Evolutionary conservation across 2,888 invertebrate species (phyloP).

Genomic region (Cataglyphis albicans): DNA sequence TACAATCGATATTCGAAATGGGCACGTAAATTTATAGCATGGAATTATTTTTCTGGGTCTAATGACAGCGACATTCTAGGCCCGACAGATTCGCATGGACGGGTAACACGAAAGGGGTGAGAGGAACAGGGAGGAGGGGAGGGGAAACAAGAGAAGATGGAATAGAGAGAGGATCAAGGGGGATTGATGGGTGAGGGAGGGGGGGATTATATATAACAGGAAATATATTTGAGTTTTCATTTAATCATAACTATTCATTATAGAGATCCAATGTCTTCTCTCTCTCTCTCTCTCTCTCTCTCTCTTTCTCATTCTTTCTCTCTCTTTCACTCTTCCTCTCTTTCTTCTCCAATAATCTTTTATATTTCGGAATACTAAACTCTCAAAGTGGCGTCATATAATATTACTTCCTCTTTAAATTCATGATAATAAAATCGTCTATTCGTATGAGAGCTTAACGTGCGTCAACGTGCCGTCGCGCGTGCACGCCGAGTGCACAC

Average conservation of each 20-base stretch:
- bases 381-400: conserved; percentile 82
- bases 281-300: conserved; percentile 58
- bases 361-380: conserved; percentile 80
- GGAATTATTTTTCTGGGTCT: conserved; percentile 68
- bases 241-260: conserved; percentile 81
- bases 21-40: conserved; percentile 70
- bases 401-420: conserved; percentile 80
- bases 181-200: conserved; percentile 46
- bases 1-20: conserved; percentile 75
- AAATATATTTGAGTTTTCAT: conserved; percentile 83
- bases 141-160: conserved; percentile 46
- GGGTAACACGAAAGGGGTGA: conserved; percentile 66
- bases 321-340: conserved; percentile 48
- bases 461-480: conserved; percentile 78
- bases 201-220: conserved; percentile 78
- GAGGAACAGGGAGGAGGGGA: conserved; percentile 32
- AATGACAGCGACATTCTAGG: conserved; percentile 74
- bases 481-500: conserved; percentile 45
- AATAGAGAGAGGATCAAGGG: conserved; percentile 34
- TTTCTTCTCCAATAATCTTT: conserved; percentile 71
- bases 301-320: conserved; percentile 63
- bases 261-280: conserved; percentile 80
- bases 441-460: conserved; percentile 83
- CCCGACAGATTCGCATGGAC: conserved; percentile 79
- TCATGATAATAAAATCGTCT: conserved; percentile 84